Conservation (phyloP, 2,888 invertebrate species). For the Platypus cylindrus region DNA sequence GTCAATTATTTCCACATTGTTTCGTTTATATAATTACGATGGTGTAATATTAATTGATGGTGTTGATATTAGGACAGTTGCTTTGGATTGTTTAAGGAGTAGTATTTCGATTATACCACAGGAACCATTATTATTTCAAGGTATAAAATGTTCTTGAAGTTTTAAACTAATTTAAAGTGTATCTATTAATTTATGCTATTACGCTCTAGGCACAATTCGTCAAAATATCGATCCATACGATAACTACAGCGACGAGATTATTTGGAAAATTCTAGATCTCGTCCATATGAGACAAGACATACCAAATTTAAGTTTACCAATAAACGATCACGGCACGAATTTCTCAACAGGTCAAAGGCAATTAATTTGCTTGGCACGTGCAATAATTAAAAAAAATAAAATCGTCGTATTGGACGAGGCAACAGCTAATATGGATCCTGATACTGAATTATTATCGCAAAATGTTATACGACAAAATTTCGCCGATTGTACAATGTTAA, state of each 20-base stretch:
- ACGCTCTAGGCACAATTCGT: slow-evolving; percentile 42
- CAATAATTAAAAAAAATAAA: slow-evolving; percentile 38
- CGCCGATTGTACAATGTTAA: slow-evolving; percentile 40
- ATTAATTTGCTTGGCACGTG: slow-evolving; percentile 43
- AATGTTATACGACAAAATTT: slow-evolving; percentile 40
- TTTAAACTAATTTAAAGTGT: slow-evolving; percentile 26
- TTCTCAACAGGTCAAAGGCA: slow-evolving; percentile 38
- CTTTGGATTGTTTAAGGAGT: slow-evolving; percentile 35
- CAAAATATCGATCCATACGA: slow-evolving; percentile 27
- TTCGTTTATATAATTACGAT: slow-evolving; percentile 59
- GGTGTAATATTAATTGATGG: slow-evolving; percentile 50
- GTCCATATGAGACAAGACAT: slow-evolving; percentile 32
- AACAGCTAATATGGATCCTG: slow-evolving; percentile 43
- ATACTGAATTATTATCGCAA: slow-evolving; percentile 41
- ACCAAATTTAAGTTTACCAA: slow-evolving; percentile 22
- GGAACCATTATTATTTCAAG: slow-evolving; percentile 40
- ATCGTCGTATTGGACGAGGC: slow-evolving; percentile 45
- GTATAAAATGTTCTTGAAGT: slow-evolving; percentile 25
- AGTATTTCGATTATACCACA: slow-evolving; percentile 41
- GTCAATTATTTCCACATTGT: slow-evolving; percentile 62
- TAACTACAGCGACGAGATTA: slow-evolving; percentile 23
- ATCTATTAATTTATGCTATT: slow-evolving; percentile 12
- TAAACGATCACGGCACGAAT: slow-evolving; percentile 20
- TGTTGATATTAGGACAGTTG: slow-evolving; percentile 30
- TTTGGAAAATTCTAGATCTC: slow-evolving; percentile 27